Conservation (phyloP, 23 tunicate genomes). For the Botrylloides violaceus region DNA sequence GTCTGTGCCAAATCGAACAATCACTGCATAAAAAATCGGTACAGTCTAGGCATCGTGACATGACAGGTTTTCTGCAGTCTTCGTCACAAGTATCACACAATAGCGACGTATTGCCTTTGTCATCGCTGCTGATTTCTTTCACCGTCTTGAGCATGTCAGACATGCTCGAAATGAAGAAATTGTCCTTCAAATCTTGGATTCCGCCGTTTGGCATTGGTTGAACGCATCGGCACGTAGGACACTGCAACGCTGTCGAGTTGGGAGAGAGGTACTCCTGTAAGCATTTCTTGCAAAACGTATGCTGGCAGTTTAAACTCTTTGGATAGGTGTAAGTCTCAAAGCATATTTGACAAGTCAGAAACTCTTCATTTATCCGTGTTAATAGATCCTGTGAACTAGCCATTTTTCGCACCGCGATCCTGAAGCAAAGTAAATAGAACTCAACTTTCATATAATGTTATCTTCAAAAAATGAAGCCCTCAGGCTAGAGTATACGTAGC, state of each 20-base stretch:
- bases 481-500: neutral
- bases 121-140: conserved; percentile 88
- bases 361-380: conserved; percentile 92
- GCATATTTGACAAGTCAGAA: conserved; percentile 92
- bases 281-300: conserved; percentile 95
- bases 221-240: conserved; percentile 87
- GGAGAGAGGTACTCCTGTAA: conserved; percentile 88
- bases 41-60: conserved; percentile 86
- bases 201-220: conserved; percentile 69
- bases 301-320: conserved; percentile 94
- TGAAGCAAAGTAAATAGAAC: conserved; percentile 22
- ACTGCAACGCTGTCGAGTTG: conserved; percentile 58
- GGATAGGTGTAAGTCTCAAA: conserved; percentile 90
- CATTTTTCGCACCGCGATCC: conserved; percentile 78
- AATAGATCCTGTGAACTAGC: conserved; percentile 85
- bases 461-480: neutral
- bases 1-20: conserved; percentile 91
- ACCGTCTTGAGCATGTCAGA: conserved; percentile 97
- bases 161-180: conserved; percentile 90
- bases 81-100: conserved; percentile 95
- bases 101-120: conserved; percentile 74
- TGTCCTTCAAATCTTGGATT: conserved; percentile 77
- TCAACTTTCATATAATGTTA: neutral
- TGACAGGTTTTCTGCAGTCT: conserved; percentile 63
- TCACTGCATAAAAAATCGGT: conserved; percentile 87